phyloP scores from a whole-genome alignment of 2,888 invertebrate genomes.

The Andrena bucephala region DNA sequence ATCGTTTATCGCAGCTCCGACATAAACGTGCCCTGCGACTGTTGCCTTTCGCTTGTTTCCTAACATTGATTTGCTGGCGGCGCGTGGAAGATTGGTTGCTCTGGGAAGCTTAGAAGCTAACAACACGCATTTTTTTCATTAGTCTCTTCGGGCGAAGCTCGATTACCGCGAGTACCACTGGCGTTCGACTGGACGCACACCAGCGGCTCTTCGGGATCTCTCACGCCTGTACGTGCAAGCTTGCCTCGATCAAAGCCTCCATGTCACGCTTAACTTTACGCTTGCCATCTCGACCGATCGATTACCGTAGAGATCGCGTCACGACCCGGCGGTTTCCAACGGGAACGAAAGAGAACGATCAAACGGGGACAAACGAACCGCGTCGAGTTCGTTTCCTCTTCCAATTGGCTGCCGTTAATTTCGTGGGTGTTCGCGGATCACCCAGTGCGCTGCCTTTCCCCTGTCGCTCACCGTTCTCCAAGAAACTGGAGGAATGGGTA shows the following conservation, averaged over 20 bases:
- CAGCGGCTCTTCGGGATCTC: conserved; percentile 23
- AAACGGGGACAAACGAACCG: background rate
- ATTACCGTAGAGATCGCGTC: conserved; percentile 30
- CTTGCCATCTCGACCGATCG: conserved; percentile 49
- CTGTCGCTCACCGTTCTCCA: background rate
- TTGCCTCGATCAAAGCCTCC: conserved; percentile 61
- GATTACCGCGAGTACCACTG: conserved; percentile 15
- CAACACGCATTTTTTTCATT: background rate
- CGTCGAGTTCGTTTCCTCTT: background rate
- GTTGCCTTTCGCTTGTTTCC: conserved; percentile 19
- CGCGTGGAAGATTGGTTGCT: background rate
- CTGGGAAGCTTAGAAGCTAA: background rate
- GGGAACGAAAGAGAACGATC: background rate
- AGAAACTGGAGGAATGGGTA: background rate
- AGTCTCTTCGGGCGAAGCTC: background rate
- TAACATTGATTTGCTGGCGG: conserved; percentile 4
- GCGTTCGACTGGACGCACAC: background rate
- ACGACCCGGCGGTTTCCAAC: conserved; percentile 2
- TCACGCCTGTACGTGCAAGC: conserved; percentile 66
- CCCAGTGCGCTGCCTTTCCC: background rate
- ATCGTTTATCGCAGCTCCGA: background rate
- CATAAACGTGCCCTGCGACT: background rate
- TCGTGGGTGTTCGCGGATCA: background rate
- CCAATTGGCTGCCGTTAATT: background rate
- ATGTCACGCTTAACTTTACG: conserved; percentile 61